Percentiles rank a stretch among this genome's conserved stretches.
Conservation (phyloP, 2,797 vertebrate genomes). For the Miichthys miiuy region DNA sequence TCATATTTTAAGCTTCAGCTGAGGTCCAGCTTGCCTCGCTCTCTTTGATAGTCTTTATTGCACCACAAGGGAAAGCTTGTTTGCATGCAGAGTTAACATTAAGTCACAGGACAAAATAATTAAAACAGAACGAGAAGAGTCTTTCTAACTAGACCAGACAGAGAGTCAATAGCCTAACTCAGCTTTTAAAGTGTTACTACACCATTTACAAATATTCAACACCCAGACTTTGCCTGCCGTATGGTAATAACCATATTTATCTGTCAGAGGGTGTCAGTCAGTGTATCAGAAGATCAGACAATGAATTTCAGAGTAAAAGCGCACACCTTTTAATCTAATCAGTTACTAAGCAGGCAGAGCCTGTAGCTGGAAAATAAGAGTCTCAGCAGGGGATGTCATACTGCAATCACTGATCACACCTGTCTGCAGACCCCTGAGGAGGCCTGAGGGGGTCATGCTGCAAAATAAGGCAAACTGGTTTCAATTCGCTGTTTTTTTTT, state of each 20-base stretch:
- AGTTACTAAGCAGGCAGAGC: conserved; percentile 39
- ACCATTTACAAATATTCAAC: conserved; percentile 15
- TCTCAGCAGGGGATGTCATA: conserved; percentile 57
- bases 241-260: conserved; percentile 14
- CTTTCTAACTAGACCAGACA: conserved; percentile 32
- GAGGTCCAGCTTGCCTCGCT: conserved; percentile 29
- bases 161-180: conserved; percentile 22
- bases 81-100: conserved; percentile 46
- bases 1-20: conserved; percentile 58
- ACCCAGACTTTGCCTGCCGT: conserved; percentile 2
- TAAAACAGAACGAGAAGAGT: conserved; percentile 27
- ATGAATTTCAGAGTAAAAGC: conserved; percentile 42
- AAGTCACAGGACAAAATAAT: conserved; percentile 36
- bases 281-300: conserved; percentile 40
- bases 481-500: conserved; percentile 41
- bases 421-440: conserved; percentile 53
- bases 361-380: conserved; percentile 52
- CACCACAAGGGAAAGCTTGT: conserved; percentile 21
- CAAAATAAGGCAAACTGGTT: conserved; percentile 50
- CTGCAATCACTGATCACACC: conserved; percentile 68
- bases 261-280: conserved; percentile 37
- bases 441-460: conserved; percentile 47
- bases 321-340: conserved; percentile 58
- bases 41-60: conserved; percentile 26
- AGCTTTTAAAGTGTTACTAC: not conserved